Evolutionary conservation across 2,797 vertebrate genomes (phyloP).

Genomic region (Vultur gryphus): DNA sequence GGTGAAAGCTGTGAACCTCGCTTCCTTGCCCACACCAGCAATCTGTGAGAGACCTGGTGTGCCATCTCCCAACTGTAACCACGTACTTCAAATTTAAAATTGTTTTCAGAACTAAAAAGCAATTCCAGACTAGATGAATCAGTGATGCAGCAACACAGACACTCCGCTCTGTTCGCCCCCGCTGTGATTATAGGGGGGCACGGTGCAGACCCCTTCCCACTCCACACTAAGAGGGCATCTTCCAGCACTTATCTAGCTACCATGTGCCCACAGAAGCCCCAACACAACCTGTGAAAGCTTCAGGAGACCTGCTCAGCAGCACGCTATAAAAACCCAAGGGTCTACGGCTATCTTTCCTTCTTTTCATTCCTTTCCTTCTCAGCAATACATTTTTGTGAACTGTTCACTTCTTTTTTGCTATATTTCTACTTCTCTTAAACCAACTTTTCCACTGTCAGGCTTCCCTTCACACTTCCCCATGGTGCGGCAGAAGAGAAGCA

Average conservation of each 20-base stretch:
- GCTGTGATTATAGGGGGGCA: accelerated
- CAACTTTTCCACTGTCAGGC: neutral
- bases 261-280: neutral
- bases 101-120: neutral
- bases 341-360: neutral
- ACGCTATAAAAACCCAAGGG: neutral
- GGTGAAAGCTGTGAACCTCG: neutral
- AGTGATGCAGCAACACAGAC: neutral
- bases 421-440: neutral
- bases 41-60: neutral
- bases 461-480: neutral
- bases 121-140: neutral
- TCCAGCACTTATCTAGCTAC: neutral
- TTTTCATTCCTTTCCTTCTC: neutral
- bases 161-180: neutral
- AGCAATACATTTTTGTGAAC: neutral
- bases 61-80: neutral
- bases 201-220: accelerated
- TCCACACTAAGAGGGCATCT: neutral
- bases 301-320: neutral
- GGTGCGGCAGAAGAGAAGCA: neutral
- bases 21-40: neutral
- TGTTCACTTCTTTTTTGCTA: neutral
- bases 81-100: neutral
- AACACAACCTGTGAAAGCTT: neutral